A percentile compares a stretch with the other conserved stretches of the same genome.
These are phyloP conservation scores for Pituophis catenifer DNA, from an alignment of 2,113 vertebrate genomes.

Conservation along the genomic window DNA sequence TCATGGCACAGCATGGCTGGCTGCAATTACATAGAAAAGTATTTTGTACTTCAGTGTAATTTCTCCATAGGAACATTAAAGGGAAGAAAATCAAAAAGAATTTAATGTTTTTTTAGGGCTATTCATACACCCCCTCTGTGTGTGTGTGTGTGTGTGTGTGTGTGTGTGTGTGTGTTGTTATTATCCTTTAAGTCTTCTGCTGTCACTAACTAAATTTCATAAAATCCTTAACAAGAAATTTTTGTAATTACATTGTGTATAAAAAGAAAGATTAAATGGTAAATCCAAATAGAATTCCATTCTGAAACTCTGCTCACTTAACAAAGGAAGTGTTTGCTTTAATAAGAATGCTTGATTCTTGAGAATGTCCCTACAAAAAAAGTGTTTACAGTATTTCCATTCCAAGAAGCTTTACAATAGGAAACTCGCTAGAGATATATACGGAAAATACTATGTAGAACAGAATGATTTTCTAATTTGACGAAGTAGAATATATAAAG, in stretches of 20 bases:
- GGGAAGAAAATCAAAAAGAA: background rate
- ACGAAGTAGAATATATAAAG: background rate
- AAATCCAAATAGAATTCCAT: background rate
- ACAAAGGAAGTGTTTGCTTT: background rate
- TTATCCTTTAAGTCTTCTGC: background rate
- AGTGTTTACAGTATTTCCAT: background rate
- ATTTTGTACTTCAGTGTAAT: background rate
- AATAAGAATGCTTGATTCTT: background rate
- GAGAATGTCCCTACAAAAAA: background rate
- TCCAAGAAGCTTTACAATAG: background rate
- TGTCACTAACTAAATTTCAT: background rate
- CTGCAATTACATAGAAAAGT: background rate
- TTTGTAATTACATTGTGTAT: background rate
- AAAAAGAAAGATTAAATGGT: background rate
- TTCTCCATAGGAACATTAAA: background rate
- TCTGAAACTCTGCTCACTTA: background rate
- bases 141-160: too few relatives aligned
- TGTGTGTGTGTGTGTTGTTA: background rate
- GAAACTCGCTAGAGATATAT: background rate
- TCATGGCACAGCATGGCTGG: background rate
- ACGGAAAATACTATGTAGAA: slow-evolving; percentile 3
- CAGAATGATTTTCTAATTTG: background rate
- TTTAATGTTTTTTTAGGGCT: background rate
- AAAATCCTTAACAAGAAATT: background rate
- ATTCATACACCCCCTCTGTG: background rate